Percentiles rank a stretch among this genome's conserved stretches.
Evolutionary conservation across 2,113 vertebrate species (phyloP).

Genomic region (Hemichromis elongatus): DNA sequence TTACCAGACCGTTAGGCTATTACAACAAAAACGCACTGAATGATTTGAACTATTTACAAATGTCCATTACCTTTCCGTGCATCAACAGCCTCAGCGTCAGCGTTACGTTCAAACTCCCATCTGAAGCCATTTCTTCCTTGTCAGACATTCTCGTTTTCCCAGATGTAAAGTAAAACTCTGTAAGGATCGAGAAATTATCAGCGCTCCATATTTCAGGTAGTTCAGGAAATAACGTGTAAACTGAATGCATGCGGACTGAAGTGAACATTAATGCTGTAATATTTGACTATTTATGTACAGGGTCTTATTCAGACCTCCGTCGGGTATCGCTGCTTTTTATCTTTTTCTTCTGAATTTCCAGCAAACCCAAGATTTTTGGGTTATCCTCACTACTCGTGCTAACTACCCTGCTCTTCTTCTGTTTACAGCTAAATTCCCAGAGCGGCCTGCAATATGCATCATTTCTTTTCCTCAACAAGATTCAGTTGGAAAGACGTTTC

Average conservation of each 20-base stretch:
- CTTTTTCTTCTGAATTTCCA: background rate
- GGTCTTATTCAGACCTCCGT: background rate
- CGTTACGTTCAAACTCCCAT: conserved; percentile 83
- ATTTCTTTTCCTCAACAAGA: background rate
- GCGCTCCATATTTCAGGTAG: background rate
- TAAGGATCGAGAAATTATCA: conserved; percentile 14
- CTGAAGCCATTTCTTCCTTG: conserved; percentile 78
- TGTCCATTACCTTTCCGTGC: conserved; percentile 85
- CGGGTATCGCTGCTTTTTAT: background rate
- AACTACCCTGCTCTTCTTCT: background rate
- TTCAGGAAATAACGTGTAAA: background rate
- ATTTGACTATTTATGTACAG: background rate
- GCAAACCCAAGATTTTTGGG: background rate
- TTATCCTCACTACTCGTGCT: background rate
- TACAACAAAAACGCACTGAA: background rate
- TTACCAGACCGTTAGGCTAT: background rate
- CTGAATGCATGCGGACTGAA: background rate
- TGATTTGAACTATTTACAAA: background rate
- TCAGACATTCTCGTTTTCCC: conserved; percentile 67
- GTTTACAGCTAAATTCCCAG: background rate
- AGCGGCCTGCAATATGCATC: background rate
- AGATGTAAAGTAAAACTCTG: conserved; percentile 70
- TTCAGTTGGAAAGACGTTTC: background rate
- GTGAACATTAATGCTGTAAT: background rate
- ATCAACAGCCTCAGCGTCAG: conserved; percentile 88